Conservation (phyloP, 2,797 vertebrate genomes). For the Acanthis flammea region DNA sequence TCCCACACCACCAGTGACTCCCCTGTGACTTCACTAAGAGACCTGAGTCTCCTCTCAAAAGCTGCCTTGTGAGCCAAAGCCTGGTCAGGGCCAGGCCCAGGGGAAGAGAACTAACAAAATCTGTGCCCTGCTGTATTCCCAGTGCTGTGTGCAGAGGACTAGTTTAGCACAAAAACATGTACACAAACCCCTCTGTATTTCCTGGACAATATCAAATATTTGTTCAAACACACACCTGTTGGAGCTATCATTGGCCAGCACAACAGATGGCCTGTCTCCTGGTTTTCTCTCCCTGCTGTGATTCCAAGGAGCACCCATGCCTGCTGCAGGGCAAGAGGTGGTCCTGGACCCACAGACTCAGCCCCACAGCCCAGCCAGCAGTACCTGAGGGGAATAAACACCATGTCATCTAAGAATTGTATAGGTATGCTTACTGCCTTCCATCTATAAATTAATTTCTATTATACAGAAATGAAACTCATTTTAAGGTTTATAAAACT, state of each 20-base stretch:
- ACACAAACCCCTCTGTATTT: not conserved
- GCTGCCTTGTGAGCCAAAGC: not conserved
- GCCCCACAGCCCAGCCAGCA: not conserved
- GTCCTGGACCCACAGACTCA: no score
- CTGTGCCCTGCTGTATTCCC: rapidly evolving
- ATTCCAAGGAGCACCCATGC: not conserved
- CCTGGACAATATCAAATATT: not conserved
- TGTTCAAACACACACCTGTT: not conserved
- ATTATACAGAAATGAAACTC: not conserved
- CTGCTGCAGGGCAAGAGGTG: not conserved
- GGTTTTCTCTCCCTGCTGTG: not conserved
- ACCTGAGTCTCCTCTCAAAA: not conserved
- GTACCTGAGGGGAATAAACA: not conserved
- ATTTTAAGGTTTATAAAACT: not conserved
- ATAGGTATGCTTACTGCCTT: not conserved
- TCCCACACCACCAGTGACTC: not conserved
- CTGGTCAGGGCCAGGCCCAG: not conserved
- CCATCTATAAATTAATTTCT: not conserved
- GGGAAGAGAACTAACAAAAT: not conserved
- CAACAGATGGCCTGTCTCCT: not conserved
- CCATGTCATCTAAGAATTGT: not conserved
- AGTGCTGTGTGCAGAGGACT: not conserved
- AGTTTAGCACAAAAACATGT: not conserved
- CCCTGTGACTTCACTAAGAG: not conserved
- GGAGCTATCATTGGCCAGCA: not conserved